A percentile compares a stretch with the other conserved stretches of the same genome.
Evolutionary conservation across 2,797 vertebrate genomes (phyloP).

Genomic region (Rhinatrema bivittatum): DNA sequence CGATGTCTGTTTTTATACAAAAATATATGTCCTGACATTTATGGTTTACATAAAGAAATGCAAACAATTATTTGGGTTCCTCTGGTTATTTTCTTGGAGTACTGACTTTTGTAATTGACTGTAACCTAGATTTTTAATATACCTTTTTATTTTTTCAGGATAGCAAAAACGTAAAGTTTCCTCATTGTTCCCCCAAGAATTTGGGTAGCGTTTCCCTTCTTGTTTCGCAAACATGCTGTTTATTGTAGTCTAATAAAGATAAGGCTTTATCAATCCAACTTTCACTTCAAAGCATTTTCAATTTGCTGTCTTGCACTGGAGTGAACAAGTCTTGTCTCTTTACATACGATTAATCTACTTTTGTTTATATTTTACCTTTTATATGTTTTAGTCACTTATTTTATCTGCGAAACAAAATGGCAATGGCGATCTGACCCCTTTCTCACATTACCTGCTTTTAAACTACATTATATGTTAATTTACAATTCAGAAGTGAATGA

Average conservation of each 20-base stretch:
- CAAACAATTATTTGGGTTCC: neutral
- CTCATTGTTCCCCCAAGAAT: too few relatives aligned
- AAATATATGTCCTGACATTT: neutral
- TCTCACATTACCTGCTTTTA: conserved; percentile 14
- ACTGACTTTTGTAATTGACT: too few relatives aligned
- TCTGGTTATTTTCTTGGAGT: too few relatives aligned
- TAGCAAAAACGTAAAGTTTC: too few relatives aligned
- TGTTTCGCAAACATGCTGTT: conserved; percentile 1
- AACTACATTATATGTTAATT: conserved; percentile 35
- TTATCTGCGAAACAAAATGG: conserved; percentile 17
- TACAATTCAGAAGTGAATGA: conserved; percentile 41
- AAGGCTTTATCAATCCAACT: neutral
- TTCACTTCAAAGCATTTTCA: neutral
- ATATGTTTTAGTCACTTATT: conserved; percentile 20
- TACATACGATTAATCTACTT: neutral
- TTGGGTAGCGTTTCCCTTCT: neutral
- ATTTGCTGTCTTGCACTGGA: neutral
- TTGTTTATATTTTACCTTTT: neutral
- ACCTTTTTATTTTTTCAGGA: too few relatives aligned
- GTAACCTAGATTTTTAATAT: too few relatives aligned
- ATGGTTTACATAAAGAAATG: conserved; percentile 2
- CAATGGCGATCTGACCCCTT: conserved; percentile 10
- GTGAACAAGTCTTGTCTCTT: neutral
- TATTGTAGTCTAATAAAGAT: neutral
- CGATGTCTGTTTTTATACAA: neutral